These are phyloP conservation scores for Conus betulinus DNA, from an alignment of 1,140 invertebrate genomes.

Conservation along the genomic window DNA sequence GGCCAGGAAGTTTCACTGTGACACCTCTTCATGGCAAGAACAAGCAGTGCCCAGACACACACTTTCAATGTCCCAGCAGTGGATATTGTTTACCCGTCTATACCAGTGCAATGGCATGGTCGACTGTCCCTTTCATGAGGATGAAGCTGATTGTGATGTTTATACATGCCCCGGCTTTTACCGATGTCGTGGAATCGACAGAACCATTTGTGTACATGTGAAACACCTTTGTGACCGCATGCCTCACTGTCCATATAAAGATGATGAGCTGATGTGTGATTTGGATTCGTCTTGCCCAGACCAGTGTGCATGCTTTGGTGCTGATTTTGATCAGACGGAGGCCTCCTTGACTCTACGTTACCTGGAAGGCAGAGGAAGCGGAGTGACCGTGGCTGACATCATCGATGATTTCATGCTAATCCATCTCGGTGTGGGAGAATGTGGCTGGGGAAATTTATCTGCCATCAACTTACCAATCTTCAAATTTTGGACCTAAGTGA, in stretches of 20 bases:
- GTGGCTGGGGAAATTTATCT: background rate
- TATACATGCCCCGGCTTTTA: constrained; percentile 39
- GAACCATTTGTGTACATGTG: constrained; percentile 28
- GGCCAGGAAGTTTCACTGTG: constrained; percentile 1
- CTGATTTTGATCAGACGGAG: background rate
- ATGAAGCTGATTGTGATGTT: constrained; percentile 4
- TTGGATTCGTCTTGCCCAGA: constrained; percentile 44
- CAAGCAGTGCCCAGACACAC: background rate
- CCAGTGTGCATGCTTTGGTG: background rate
- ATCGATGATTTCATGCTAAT: background rate
- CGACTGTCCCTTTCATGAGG: constrained; percentile 14
- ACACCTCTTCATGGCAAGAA: background rate
- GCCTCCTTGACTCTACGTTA: background rate
- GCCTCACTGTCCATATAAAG: constrained; percentile 35
- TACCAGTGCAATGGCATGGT: constrained; percentile 12
- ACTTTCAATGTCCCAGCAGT: background rate
- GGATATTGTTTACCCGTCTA: constrained; percentile 5
- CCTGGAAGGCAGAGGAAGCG: background rate
- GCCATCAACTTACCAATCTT: background rate
- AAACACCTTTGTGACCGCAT: constrained; percentile 20
- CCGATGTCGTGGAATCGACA: constrained; percentile 1
- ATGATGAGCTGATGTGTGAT: constrained; percentile 41
- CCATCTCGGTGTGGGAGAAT: background rate
- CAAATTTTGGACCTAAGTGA: constrained; percentile 26
- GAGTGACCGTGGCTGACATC: background rate